Evolutionary conservation across 2,113 vertebrate species (phyloP), one percentile per base, ranked within the genome.

Genomic region (Phycodurus eques): DNA sequence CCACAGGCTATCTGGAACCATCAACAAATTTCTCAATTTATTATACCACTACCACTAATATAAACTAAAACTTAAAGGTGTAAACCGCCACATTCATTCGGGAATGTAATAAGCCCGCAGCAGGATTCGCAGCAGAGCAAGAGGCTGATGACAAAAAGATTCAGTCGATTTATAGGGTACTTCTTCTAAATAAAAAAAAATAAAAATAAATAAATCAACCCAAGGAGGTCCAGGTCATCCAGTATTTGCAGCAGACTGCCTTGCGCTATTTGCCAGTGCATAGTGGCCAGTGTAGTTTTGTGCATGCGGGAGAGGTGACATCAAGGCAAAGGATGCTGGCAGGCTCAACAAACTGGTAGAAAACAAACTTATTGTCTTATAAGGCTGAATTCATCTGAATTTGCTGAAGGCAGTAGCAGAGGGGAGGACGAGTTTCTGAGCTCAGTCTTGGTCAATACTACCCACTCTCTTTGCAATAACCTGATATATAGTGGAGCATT

Each of bases 391-490:
- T 53, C 80, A 72, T 82, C 68, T 85, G 79, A 70, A 82, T 73
- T 15, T 54, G 76, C 86, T 74, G 65, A 70, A 80, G 85, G 76
- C 80, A 78, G 53, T 3, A 68, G 62, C 47, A 79, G 64, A 71
- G 20, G 72, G 49, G 51, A 80, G 67, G 73, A 83, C 70, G 68
- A 77, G 62, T 67, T 81, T 33, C 61, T 82, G 49, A 59, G 69
- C 75, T 84, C 70, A 35, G 43, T 77, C 81, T 83, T 72, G 80
- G 78, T 83, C 81, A 68, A 61, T 73, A 65, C 75, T 78, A 60
- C 83, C 87, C 71, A 87, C 78, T 85, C 82, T 73, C 49, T 39
- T 54, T 76, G 67, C 68, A 12, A 83, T 66, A 69, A 57, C 72
- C 65, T 72, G 75, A 76, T 77, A 42, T 46, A 8, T 47, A 39